phyloP scores from a whole-genome alignment of 1,140 invertebrate genomes.

The Amphibalanus amphitrite region DNA sequence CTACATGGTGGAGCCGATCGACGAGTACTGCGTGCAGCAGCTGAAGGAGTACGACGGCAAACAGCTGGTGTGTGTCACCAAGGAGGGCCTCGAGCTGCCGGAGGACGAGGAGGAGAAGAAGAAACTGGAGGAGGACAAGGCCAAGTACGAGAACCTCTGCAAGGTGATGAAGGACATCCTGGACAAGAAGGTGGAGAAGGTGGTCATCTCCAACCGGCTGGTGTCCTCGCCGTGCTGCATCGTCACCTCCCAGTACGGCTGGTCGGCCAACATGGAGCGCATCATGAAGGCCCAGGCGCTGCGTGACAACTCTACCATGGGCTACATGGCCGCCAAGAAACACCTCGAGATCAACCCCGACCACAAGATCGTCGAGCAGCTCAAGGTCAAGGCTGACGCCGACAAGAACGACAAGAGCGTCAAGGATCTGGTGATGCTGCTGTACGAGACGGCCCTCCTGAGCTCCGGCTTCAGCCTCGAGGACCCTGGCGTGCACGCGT shows the following conservation, averaged over 20 bases:
- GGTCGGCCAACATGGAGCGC: conserved; percentile 98
- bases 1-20: conserved; percentile 98
- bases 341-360: conserved; percentile 96
- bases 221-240: conserved; percentile 97
- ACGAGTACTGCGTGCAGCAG: conserved; percentile 97
- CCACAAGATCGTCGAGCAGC: conserved; percentile 79
- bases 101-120: conserved; percentile 94
- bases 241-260: conserved; percentile 96
- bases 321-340: conserved; percentile 95
- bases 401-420: conserved; percentile 97
- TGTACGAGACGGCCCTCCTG: conserved; percentile 78
- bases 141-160: conserved; percentile 83
- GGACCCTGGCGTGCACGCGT: conserved; percentile 45
- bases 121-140: conserved; percentile 86
- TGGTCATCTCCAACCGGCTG: conserved; percentile 77
- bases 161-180: conserved; percentile 96
- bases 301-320: conserved; percentile 88
- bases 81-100: conserved; percentile 90
- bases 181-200: conserved; percentile 95
- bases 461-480: conserved; percentile 82
- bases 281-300: conserved; percentile 98
- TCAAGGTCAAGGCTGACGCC: conserved; percentile 74
- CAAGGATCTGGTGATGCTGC: conserved; percentile 75
- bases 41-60: conserved; percentile 97
- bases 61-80: conserved; percentile 86